Percentiles rank a stretch among this genome's conserved stretches.
Evolutionary conservation across 2,113 vertebrate species (phyloP).

Genomic region (Archilochus colubris): DNA sequence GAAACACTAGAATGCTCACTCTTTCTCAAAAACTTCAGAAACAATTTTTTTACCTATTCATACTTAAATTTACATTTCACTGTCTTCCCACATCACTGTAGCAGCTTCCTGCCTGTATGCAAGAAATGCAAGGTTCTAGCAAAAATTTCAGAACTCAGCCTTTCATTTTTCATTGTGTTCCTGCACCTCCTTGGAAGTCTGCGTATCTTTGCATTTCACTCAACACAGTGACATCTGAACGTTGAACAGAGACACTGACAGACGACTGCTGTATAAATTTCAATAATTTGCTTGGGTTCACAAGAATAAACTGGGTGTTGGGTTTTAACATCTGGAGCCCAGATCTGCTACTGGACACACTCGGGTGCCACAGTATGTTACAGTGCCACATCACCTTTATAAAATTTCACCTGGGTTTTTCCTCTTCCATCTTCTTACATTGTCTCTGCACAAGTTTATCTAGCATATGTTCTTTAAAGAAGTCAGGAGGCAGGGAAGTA

Average conservation of each 20-base stretch:
- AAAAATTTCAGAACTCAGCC: neutral
- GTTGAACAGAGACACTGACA: neutral
- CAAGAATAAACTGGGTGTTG: neutral
- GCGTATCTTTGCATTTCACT: neutral
- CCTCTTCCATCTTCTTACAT: neutral
- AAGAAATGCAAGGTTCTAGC: neutral
- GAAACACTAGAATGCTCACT: neutral
- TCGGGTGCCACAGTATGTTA: neutral
- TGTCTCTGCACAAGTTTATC: neutral
- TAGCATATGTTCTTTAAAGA: neutral
- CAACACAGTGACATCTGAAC: neutral
- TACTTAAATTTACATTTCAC: neutral
- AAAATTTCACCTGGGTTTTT: neutral
- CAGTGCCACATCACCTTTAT: rapidly evolving
- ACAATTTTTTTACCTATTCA: neutral
- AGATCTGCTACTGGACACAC: neutral
- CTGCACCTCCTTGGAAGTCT: neutral
- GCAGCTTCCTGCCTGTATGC: neutral
- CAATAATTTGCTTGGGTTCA: neutral
- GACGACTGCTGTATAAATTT: neutral
- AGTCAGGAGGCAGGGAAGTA: neutral
- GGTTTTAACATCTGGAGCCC: neutral
- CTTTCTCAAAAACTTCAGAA: neutral
- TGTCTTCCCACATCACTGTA: neutral
- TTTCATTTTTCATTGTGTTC: neutral